Base-by-base conservation (phyloP, 2,888 invertebrate genomes). In the Balanococcus diminutus region DNA sequence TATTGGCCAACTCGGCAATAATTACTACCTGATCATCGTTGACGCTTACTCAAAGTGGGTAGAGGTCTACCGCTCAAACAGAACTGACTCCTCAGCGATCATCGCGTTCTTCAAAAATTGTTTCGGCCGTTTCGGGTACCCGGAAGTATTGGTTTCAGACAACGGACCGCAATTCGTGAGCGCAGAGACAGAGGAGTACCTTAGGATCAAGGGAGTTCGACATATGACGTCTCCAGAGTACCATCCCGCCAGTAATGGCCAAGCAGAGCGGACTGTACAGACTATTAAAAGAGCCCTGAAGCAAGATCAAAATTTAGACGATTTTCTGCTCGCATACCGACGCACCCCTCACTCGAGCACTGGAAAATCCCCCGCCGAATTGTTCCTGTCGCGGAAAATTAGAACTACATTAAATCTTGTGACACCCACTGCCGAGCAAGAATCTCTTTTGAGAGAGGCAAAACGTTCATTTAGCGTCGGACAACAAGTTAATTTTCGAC, bases 201-300 rank as follows among this genome's bases (percentile, higher is more conserved):
- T 87, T 72, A 36, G 81, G 32, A 46, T 25, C 11, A 86, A 82
- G 56, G 87, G 87, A 2, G 87, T 88, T 2, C 22, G 28, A 11
- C 87, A 87, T 61, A 86, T 83, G 32, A 86, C 86, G 39, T 85
- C 86, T 6, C 86, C 88, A 19, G 87, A 87, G 32, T 87, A 87
- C 14, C 87, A 88, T 85, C 87, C 87, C 2, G 56, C 86, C 9
- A 86, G 82, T 9, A 88, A 88, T 82, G 87, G 88, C 2, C 42
- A 22, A 0, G 22, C 25, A 0, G 46, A 82, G n/a, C 8, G 22
- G 0, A 8, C 8, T 8, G 46, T 82, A 31, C 67, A 82, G 82
- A 61, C 75, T 32, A 31, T 86, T 31, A 32, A 75, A 28, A 42
- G 67, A 28, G 82, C 19, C n/a, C 1, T 46, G 8, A n/a, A 56